These are phyloP conservation scores for Apodemus sylvaticus DNA, from an alignment of 2,113 vertebrate genomes.

Conservation along the genomic window DNA sequence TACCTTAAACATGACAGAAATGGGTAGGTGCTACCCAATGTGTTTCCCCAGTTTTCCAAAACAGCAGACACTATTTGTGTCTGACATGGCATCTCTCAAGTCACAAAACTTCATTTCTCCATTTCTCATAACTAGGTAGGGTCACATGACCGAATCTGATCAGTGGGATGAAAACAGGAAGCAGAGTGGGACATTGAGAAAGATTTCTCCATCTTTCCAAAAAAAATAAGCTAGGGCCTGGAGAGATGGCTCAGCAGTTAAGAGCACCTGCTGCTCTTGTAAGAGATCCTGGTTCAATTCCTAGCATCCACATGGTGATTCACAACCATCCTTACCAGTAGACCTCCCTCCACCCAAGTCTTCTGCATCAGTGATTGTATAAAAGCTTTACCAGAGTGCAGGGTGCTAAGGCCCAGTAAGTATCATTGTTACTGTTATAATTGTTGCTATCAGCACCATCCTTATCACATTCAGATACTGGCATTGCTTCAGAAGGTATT, in stretches of 20 bases:
- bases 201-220: not conserved
- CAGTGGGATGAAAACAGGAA: not conserved
- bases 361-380: not conserved
- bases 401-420: not conserved
- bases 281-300: not conserved
- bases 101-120: not conserved
- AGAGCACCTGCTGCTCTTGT: not conserved
- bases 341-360: not conserved
- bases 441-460: not conserved
- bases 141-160: not conserved
- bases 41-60: not conserved
- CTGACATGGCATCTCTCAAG: constrained; percentile 5
- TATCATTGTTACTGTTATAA: not conserved
- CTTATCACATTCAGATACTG: not conserved
- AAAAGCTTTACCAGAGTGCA: not conserved
- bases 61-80: not conserved
- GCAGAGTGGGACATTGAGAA: not conserved
- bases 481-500: not conserved
- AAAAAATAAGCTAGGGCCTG: not conserved
- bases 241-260: not conserved
- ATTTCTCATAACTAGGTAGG: not conserved
- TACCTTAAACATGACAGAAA: constrained; percentile 22
- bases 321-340: not conserved
- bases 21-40: not conserved
- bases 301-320: not conserved